Evolutionary conservation across 2,888 invertebrate species (phyloP).

Genomic region (Nebria salina): DNA sequence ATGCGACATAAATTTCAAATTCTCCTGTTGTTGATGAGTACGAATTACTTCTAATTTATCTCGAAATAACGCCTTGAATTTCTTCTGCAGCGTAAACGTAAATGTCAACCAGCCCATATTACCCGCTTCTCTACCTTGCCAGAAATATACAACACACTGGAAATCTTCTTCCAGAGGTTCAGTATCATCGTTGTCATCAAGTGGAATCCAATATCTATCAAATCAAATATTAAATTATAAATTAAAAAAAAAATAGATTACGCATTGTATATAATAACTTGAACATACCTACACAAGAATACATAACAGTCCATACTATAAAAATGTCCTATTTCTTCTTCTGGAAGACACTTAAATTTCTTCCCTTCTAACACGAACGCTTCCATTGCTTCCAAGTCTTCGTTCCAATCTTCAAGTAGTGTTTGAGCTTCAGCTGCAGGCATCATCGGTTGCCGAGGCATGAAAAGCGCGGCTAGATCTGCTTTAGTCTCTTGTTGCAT

Average conservation of each 20-base stretch:
- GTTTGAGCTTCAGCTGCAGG: constrained; percentile 83
- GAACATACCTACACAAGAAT: constrained; percentile 81
- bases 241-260: neutral
- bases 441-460: constrained; percentile 93
- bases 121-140: constrained; percentile 97
- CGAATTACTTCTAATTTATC: constrained; percentile 94
- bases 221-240: neutral
- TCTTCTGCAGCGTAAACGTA: constrained; percentile 94
- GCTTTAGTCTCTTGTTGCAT: constrained; percentile 90
- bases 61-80: constrained; percentile 87
- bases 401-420: constrained; percentile 96
- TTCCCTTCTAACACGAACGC: constrained; percentile 95
- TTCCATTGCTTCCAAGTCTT: constrained; percentile 98
- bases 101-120: constrained; percentile 99
- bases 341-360: constrained; percentile 96
- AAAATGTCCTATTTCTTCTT: constrained; percentile 91
- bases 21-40: constrained; percentile 98
- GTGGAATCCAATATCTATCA: constrained; percentile 78
- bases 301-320: constrained; percentile 97
- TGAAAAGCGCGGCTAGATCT: constrained; percentile 94
- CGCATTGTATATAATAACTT: neutral
- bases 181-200: constrained; percentile 66
- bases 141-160: constrained; percentile 99
- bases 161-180: constrained; percentile 71
- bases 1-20: constrained; percentile 97